Evolutionary conservation across 2,113 vertebrate species (phyloP), one percentile per base, ranked within the genome.

Genomic region (Pluvianellus socialis): DNA sequence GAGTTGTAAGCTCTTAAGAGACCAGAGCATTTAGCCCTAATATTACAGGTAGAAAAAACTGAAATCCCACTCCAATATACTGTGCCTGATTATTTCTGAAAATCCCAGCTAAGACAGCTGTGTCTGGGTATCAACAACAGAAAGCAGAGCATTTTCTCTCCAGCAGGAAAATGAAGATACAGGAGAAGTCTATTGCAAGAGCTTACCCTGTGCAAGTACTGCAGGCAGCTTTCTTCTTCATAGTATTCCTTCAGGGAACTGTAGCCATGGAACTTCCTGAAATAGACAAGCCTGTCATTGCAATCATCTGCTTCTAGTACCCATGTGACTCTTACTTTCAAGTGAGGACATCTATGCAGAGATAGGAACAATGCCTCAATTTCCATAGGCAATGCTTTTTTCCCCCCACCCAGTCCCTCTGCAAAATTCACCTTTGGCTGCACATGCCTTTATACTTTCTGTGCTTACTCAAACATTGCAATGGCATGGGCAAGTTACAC

Each of bases 261-360:
- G 94, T 99, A 99, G 75, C 99, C 99, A 32, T 99, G 99, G 96
- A 99, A 99, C 95, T 99, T 99, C 96, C 99, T 99, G 95, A 95
- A 97, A 86, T 3, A 93, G 58, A 92, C 65, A 80, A 90, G 53
- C 81, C 2, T 70, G 38, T 59, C 70, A 87, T 2, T 65, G 56
- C 33, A 63, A 30, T 56, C 40, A 85, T 12, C 33, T 84, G 65
- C 45, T 63, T 55, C 56, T 40, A 62, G 33, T n/a, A 91, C 28
- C 7, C 59, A 75, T 1, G 2, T 11, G 59, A 90, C 44, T 59
- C 32, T 23, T 40, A 16, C 18, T 86, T 75, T 70, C 67, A 83
- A 68, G 24, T 22, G 6, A 79, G 19, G 44, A 65, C 45, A 82
- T 8, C 28, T 1, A 42, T 0, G 1, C 22, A 90, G 49, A 73